phyloP scores from a whole-genome alignment of 2,797 vertebrate genomes.

The Poeciliopsis infans region DNA sequence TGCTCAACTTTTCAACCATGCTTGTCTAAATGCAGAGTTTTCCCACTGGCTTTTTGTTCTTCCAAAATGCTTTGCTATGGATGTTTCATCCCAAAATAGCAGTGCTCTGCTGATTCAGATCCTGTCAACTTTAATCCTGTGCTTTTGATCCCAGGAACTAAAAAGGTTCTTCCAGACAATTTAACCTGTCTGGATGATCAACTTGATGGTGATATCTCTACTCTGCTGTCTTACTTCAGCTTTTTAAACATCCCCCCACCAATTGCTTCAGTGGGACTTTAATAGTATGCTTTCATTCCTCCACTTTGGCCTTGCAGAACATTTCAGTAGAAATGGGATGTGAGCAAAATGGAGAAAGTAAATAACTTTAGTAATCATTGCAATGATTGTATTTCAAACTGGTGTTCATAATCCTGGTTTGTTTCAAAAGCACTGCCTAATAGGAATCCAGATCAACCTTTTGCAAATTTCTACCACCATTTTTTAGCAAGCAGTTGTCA shows the following conservation, averaged over 20 bases:
- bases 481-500: background rate
- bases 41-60: background rate
- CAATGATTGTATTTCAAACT: background rate
- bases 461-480: background rate
- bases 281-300: background rate
- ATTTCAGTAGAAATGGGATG: background rate
- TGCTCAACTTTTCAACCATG: background rate
- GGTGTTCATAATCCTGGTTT: background rate
- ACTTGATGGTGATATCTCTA: background rate
- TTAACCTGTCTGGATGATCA: background rate
- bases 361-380: background rate
- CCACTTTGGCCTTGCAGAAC: background rate
- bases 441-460: background rate
- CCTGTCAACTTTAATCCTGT: background rate
- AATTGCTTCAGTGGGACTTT: background rate
- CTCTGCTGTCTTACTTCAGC: background rate
- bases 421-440: background rate
- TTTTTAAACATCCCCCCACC: background rate
- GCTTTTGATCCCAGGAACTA: background rate
- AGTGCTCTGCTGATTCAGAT: background rate
- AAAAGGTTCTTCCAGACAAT: background rate
- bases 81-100: background rate
- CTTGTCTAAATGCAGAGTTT: background rate
- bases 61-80: background rate
- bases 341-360: background rate